These are phyloP conservation scores for Anarrhichthys ocellatus DNA, from an alignment of 2,113 vertebrate genomes.

Conservation along the genomic window DNA sequence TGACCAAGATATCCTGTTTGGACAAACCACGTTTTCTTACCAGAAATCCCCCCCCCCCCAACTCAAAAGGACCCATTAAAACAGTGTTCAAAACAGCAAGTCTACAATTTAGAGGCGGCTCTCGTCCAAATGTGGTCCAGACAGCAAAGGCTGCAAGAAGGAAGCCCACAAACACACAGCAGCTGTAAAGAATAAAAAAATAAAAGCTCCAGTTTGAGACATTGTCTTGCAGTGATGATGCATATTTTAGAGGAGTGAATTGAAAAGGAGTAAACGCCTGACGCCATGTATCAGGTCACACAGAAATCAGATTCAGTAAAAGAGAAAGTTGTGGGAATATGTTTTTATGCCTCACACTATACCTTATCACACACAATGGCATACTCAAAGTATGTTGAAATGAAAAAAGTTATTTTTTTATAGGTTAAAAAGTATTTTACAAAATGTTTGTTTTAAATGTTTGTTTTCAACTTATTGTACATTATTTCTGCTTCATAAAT, in stretches of 20 bases:
- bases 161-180: conserved; percentile 76
- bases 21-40: conserved; percentile 63
- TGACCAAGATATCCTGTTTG: conserved; percentile 65
- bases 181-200: conserved; percentile 76
- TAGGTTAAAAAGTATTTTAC: background rate
- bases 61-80: conserved; percentile 72
- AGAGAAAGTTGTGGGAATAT: conserved; percentile 1
- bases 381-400: background rate
- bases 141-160: conserved; percentile 71
- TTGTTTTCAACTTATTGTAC: background rate
- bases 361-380: background rate
- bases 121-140: conserved; percentile 76
- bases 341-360: background rate
- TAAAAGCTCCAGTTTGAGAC: conserved; percentile 56
- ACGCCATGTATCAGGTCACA: background rate
- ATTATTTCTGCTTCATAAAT: background rate
- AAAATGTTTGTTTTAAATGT: background rate
- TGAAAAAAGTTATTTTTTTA: too few species aligned
- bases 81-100: conserved; percentile 71
- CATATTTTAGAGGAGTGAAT: conserved; percentile 12
- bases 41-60: conserved; percentile 62
- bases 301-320: background rate
- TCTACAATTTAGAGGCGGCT: conserved; percentile 73
- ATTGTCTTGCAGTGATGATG: conserved; percentile 61
- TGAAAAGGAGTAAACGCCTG: conserved; percentile 3